Conservation (phyloP, 1,140 invertebrate species). For the Physella acuta region DNA sequence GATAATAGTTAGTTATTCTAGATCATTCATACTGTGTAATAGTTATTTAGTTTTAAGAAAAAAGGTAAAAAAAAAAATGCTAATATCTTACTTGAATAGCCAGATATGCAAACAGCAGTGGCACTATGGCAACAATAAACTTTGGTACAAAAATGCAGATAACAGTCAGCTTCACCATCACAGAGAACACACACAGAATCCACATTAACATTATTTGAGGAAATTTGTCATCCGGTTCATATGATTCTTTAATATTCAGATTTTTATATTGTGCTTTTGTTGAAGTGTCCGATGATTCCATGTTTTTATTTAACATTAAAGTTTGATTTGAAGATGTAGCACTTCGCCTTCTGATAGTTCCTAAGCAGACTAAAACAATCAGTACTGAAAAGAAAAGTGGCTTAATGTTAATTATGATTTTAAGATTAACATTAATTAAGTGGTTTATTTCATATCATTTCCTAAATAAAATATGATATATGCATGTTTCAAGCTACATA, state of each 20-base stretch:
- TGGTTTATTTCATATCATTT: too few species aligned
- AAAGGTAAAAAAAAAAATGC: slow-evolving; percentile 20
- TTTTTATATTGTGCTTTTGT: slow-evolving; percentile 51
- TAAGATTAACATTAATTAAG: too few species aligned
- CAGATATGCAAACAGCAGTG: slow-evolving; percentile 63
- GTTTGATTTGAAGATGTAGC: slow-evolving; percentile 77
- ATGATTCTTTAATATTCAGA: slow-evolving; percentile 46
- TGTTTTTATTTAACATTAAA: slow-evolving; percentile 68
- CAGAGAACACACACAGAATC: slow-evolving; percentile 33
- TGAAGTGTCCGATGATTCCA: slow-evolving; percentile 51
- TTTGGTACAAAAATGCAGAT: slow-evolving; percentile 64
- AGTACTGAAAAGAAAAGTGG: slow-evolving; percentile 28
- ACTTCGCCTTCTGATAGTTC: slow-evolving; percentile 54
- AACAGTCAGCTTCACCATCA: slow-evolving; percentile 32
- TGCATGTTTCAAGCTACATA: too few species aligned
- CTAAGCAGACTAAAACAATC: slow-evolving; percentile 37
- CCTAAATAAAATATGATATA: too few species aligned
- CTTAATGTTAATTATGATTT: neutral
- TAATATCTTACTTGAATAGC: neutral
- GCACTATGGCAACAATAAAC: slow-evolving; percentile 80
- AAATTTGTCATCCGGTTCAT: slow-evolving; percentile 48
- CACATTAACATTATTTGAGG: slow-evolving; percentile 42
- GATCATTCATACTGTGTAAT: too few species aligned
- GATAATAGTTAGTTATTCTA: too few species aligned
- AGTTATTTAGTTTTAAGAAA: too few species aligned